phyloP scores from a whole-genome alignment of 2,888 invertebrate species.

The Drosophila mimica region DNA sequence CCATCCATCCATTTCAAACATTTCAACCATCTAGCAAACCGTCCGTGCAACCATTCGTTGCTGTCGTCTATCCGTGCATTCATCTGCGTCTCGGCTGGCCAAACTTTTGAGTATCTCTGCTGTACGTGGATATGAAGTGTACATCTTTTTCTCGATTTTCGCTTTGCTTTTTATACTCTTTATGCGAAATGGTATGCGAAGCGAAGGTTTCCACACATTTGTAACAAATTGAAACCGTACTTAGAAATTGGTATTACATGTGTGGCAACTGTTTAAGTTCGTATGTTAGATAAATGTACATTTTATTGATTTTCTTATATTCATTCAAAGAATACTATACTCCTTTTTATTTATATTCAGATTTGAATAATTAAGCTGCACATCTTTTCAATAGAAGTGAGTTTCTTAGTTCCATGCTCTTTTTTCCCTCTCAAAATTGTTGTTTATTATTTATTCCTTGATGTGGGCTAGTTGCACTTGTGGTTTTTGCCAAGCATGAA shows the following conservation, averaged over 20 bases:
- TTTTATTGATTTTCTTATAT: neutral
- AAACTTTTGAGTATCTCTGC: slow-evolving; percentile 69
- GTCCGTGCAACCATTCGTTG: slow-evolving; percentile 45
- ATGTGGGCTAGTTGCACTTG: slow-evolving; percentile 53
- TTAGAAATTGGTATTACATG: neutral
- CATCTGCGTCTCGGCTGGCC: slow-evolving; percentile 60
- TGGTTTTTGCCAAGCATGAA: slow-evolving; percentile 51
- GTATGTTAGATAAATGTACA: neutral
- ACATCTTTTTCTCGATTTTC: slow-evolving; percentile 63
- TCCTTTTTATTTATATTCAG: neutral
- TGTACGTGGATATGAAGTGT: slow-evolving; percentile 62
- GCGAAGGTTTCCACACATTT: slow-evolving; percentile 5
- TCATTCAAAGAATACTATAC: too few relatives aligned
- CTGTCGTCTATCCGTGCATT: slow-evolving; percentile 63
- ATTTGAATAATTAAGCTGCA: neutral
- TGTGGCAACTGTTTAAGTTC: slow-evolving; percentile 4
- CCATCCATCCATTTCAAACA: slow-evolving; percentile 28
- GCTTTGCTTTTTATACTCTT: slow-evolving; percentile 36
- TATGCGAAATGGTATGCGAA: neutral
- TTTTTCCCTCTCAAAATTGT: neutral
- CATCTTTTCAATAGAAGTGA: neutral
- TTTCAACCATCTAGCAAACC: slow-evolving; percentile 32
- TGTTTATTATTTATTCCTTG: slow-evolving; percentile 5
- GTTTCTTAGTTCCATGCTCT: slow-evolving; percentile 11
- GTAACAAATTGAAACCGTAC: slow-evolving; percentile 1